Percentiles rank a stretch among this genome's conserved stretches.
These are phyloP conservation scores for Lucinisca nassula DNA, from an alignment of 2,888 invertebrate species.

Conservation along the genomic window DNA sequence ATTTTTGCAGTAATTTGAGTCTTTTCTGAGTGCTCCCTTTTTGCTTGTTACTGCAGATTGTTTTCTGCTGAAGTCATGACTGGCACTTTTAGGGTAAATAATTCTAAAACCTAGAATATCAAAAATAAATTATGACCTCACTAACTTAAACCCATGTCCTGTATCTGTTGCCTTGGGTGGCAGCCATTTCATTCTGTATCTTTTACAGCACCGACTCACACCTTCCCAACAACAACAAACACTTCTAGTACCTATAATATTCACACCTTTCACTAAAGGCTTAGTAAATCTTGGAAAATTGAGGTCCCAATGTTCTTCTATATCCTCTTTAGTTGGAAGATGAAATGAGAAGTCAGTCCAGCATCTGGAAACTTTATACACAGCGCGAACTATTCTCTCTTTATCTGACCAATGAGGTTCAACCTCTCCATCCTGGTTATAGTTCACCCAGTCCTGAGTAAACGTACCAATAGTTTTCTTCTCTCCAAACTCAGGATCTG, in stretches of 20 bases:
- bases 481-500: conserved; percentile 75
- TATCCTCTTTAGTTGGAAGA: conserved; percentile 85
- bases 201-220: conserved; percentile 80
- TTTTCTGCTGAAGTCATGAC: no score
- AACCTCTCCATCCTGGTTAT: conserved; percentile 78
- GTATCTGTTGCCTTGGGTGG: conserved; percentile 86
- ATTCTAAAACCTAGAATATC: no score
- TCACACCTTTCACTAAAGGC: conserved; percentile 82
- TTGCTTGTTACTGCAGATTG: no score
- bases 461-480: conserved; percentile 82
- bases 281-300: conserved; percentile 84
- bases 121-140: conserved; percentile 72
- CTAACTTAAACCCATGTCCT: conserved; percentile 87
- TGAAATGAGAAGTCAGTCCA: conserved; percentile 87
- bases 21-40: no score
- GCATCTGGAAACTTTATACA: conserved; percentile 82
- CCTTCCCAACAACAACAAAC: conserved; percentile 83
- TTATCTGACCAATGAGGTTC: conserved; percentile 80
- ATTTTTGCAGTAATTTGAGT: no score
- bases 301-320: conserved; percentile 84
- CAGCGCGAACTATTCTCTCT: conserved; percentile 75
- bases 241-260: conserved; percentile 78
- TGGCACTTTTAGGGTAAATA: no score
- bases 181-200: conserved; percentile 84
- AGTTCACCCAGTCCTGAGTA: conserved; percentile 85